phyloP scores from a whole-genome alignment of 37 sponge, comb jelly and placozoan genomes.

The Crambe crambe region DNA sequence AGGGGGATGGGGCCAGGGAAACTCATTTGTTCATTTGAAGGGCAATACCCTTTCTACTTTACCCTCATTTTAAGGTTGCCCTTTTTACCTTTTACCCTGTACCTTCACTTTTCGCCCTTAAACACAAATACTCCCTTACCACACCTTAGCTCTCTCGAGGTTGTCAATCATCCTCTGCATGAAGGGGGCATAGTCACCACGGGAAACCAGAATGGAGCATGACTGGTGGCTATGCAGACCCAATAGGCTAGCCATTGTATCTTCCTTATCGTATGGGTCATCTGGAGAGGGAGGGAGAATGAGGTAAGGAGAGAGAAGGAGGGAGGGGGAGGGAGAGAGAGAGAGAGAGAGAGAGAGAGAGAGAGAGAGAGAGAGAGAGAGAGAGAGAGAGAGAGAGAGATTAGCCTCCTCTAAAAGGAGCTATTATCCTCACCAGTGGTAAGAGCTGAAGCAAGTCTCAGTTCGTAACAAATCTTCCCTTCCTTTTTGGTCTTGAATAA shows the following conservation, averaged over 20 bases:
- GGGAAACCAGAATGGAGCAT: conserved; percentile 40
- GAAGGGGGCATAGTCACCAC: conserved; percentile 90
- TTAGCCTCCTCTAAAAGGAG: neutral
- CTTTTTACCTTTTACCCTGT: too few relatives aligned
- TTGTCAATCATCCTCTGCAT: conserved; percentile 76
- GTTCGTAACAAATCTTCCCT: conserved; percentile 55
- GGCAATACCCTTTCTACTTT: too few relatives aligned
- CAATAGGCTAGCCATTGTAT: conserved; percentile 59
- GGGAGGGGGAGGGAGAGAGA: neutral
- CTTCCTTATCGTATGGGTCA: conserved; percentile 53
- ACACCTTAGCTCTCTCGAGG: conserved; percentile 74
- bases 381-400: conserved; percentile 6
- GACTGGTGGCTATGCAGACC: conserved; percentile 66
- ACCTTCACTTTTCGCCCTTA: too few relatives aligned
- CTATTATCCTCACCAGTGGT: conserved; percentile 22
- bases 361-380: neutral
- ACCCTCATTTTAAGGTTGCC: too few relatives aligned
- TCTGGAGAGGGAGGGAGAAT: conserved; percentile 7
- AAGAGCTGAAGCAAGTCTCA: conserved; percentile 78
- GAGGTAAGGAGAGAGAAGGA: neutral
- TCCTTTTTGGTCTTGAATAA: conserved; percentile 72
- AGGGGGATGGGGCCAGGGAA: neutral
- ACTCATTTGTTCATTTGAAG: neutral
- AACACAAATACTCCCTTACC: too few relatives aligned
- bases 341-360: neutral